Percentiles rank a stretch among this genome's conserved stretches.
These are phyloP conservation scores for Tor tambroides DNA, from an alignment of 2,113 vertebrate species.

Conservation along the genomic window DNA sequence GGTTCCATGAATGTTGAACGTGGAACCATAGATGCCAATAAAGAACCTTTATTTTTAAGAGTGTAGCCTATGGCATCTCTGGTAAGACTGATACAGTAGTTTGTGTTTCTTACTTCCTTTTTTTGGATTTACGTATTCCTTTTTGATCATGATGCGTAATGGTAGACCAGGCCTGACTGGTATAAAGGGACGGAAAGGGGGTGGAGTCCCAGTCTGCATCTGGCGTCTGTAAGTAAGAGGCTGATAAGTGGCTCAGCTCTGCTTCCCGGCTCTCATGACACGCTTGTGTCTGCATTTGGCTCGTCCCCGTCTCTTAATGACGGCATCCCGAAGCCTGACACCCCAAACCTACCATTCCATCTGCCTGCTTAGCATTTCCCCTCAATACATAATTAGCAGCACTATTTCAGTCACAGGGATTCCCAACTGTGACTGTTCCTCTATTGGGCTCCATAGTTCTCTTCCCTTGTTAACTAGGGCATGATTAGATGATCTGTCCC, in stretches of 20 bases:
- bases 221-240: slow-evolving; percentile 58
- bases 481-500: slow-evolving; percentile 38
- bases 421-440: slow-evolving; percentile 59
- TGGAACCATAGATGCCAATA: no score
- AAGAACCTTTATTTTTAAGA: no score
- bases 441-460: slow-evolving; percentile 51
- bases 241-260: slow-evolving; percentile 42
- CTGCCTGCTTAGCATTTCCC: slow-evolving; percentile 68
- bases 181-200: background rate
- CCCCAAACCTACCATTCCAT: slow-evolving; percentile 60
- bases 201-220: slow-evolving; percentile 12
- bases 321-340: slow-evolving; percentile 63
- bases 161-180: background rate
- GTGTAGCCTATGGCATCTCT: no score
- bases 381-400: slow-evolving; percentile 74
- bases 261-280: slow-evolving; percentile 33
- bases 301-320: slow-evolving; percentile 41
- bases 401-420: slow-evolving; percentile 72
- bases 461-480: slow-evolving; percentile 65
- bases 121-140: background rate
- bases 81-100: no score
- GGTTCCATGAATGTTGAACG: no score
- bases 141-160: background rate
- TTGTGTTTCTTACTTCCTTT: background rate
- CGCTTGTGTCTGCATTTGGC: slow-evolving; percentile 52